These are phyloP conservation scores for Drosophila anomelani DNA, from an alignment of 2,888 invertebrate genomes.

Conservation along the genomic window DNA sequence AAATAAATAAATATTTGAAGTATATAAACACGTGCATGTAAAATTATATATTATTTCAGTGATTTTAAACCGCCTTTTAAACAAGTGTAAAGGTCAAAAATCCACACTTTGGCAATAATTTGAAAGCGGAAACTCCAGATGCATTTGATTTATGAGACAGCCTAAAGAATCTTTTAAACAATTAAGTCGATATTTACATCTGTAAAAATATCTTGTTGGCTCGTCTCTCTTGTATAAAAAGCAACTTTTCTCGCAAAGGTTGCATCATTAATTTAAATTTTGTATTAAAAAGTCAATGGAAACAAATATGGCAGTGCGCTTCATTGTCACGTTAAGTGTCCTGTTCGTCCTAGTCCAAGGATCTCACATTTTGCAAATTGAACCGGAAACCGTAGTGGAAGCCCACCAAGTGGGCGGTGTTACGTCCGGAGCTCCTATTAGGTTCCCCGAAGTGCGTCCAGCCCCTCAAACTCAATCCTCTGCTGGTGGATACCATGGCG, in stretches of 20 bases:
- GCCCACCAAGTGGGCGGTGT: neutral
- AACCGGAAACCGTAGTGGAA: neutral
- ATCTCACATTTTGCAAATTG: neutral
- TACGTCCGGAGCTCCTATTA: slow-evolving; percentile 9
- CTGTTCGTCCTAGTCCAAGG: slow-evolving; percentile 6
- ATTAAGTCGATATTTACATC: neutral
- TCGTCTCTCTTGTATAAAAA: neutral
- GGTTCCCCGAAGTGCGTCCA: slow-evolving; percentile 14
- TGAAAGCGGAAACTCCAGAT: slow-evolving; percentile 11
- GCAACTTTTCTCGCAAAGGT: neutral
- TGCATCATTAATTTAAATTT: neutral
- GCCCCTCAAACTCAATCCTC: neutral
- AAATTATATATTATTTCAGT: neutral
- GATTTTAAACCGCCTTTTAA: neutral
- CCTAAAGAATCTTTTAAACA: neutral
- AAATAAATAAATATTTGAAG: neutral
- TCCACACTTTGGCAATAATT: neutral
- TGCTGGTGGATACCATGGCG: neutral
- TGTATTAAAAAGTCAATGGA: neutral
- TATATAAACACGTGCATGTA: neutral
- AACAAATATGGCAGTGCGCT: neutral
- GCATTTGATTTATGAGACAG: slow-evolving; percentile 2
- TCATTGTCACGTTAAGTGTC: neutral
- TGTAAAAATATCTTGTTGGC: neutral
- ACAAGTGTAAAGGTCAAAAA: neutral